Evolutionary conservation across 2,888 invertebrate genomes (phyloP), one percentile per base, ranked within the genome.

Genomic region (Isotomurus palustris): DNA sequence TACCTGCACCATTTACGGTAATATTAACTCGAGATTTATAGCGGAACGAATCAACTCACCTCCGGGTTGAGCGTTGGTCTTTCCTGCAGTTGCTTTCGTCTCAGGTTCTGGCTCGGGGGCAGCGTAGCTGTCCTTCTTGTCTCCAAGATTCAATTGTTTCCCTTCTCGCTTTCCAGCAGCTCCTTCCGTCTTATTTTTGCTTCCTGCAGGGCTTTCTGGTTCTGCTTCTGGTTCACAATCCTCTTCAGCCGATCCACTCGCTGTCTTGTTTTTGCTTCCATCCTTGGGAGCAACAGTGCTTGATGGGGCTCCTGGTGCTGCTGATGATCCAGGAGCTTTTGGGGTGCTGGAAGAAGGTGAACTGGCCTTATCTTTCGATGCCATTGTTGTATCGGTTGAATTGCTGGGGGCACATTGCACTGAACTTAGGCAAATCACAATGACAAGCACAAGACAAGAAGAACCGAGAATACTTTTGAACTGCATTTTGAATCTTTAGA

Each of bases 161-260:
- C 47, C 47, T 47, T 47, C 25, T n/a, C 47, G 47, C 19, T 47
- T n/a, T n/a, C 47, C 47, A 14, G 17, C n/a, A 5, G 47, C 6
- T 24, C 3, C 14, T 14, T 27, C 17, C n/a, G 47, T 47, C 3
- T 5, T 19, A n/a, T 47, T 47, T 47, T 27, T 27, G 19, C 4
- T 6, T 25, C 47, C 47, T 4, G 21, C 17, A 14, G 21, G 17
- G 4, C 3, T 27, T 5, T n/a, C 27, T 3, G 47, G 47, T 47
- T 47, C 47, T 14, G 47, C 25, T 27, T 47, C 47, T 17, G 47
- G 25, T 47, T 47, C 47, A 27, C 47, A 47, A 27, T 47, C 47
- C n/a, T 47, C n/a, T n/a, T n/a, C 47, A 5, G 5, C 43, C 19
- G 25, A 24, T 12, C 12, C 8, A 24, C 2, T 3, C 8, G 27